These are phyloP conservation scores for Pterocles orientalis DNA, from an alignment of 2,113 vertebrate species.

Conservation along the genomic window DNA sequence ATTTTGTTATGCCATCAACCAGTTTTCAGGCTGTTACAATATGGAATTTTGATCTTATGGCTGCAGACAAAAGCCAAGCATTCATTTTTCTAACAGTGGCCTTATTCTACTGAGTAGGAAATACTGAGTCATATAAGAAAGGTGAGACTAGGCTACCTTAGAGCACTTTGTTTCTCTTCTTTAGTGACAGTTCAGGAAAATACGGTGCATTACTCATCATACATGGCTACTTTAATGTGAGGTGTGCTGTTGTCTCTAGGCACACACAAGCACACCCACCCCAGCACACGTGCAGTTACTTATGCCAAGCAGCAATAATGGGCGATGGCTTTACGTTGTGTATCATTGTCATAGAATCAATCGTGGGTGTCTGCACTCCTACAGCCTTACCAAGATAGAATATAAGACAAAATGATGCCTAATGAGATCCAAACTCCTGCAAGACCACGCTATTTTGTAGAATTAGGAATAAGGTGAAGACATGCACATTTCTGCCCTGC, in stretches of 20 bases:
- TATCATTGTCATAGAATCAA: neutral
- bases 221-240: neutral
- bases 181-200: neutral
- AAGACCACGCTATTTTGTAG: neutral
- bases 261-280: neutral
- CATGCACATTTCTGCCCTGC: accelerated
- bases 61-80: neutral
- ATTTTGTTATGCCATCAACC: neutral
- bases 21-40: neutral
- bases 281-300: neutral
- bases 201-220: neutral
- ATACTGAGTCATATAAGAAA: neutral
- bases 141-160: neutral
- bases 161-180: neutral
- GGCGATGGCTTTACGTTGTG: neutral
- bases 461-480: neutral
- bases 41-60: neutral
- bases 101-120: neutral
- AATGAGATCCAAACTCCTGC: neutral
- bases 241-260: neutral
- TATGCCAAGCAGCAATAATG: neutral
- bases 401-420: neutral
- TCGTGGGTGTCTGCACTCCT: neutral
- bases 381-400: neutral
- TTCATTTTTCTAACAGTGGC: neutral